These are phyloP conservation scores for Hephaestus fuliginosus DNA, from an alignment of 2,797 vertebrate species.

Conservation along the genomic window DNA sequence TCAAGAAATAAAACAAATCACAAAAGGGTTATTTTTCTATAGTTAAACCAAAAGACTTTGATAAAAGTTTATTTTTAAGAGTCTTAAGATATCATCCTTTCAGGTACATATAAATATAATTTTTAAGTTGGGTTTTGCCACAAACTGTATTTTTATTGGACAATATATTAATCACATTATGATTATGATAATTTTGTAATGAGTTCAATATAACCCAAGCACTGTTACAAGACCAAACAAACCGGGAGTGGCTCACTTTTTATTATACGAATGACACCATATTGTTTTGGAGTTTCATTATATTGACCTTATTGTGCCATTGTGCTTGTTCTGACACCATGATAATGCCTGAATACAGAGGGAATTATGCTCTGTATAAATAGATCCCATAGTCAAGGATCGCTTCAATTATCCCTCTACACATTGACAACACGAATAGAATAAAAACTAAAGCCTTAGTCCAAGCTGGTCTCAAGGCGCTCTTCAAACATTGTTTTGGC, in stretches of 20 bases:
- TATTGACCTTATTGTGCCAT: constrained; percentile 87
- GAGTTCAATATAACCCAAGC: constrained; percentile 33
- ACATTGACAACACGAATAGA: constrained; percentile 83
- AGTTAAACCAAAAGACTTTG: background rate
- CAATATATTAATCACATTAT: constrained; percentile 23
- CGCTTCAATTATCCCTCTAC: constrained; percentile 85
- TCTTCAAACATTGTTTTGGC: constrained; percentile 82
- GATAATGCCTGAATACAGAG: constrained; percentile 86
- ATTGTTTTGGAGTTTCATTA: constrained; percentile 87
- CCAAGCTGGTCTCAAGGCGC: constrained; percentile 84
- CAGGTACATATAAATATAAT: background rate
- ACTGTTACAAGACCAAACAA: constrained; percentile 66
- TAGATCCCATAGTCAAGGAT: constrained; percentile 85
- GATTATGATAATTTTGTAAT: constrained; percentile 30
- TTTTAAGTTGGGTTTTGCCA: background rate
- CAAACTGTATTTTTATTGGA: constrained; percentile 8
- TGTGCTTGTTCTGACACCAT: constrained; percentile 85
- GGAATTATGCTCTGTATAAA: constrained; percentile 87
- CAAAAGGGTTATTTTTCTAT: background rate
- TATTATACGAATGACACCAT: constrained; percentile 82
- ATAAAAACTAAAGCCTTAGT: constrained; percentile 83
- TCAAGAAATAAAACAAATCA: background rate
- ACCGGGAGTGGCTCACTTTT: constrained; percentile 70
- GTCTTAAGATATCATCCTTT: background rate
- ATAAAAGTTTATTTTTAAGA: background rate